Conservation (phyloP, 1,140 invertebrate species). For the Tyrophagus putrescentiae region DNA sequence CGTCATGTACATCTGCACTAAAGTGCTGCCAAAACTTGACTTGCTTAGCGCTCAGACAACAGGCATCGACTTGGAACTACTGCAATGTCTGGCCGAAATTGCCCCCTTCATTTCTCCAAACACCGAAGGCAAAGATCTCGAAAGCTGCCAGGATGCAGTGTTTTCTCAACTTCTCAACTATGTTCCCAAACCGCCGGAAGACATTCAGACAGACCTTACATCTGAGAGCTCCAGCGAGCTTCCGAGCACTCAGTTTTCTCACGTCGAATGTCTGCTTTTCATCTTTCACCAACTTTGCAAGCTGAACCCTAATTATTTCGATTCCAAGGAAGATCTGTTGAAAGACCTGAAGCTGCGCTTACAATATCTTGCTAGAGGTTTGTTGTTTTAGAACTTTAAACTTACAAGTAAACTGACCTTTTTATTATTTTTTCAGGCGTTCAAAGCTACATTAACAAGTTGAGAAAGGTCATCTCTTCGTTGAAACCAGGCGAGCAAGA, state of each 20-base stretch:
- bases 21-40: conserved; percentile 53
- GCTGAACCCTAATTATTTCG: conserved; percentile 61
- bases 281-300: conserved; percentile 73
- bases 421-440: conserved; percentile 35
- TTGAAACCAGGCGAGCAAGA: conserved; percentile 41
- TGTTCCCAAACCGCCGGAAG: conserved; percentile 55
- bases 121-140: conserved; percentile 46
- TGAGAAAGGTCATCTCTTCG: conserved; percentile 61
- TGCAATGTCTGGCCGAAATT: conserved; percentile 76
- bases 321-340: conserved; percentile 54
- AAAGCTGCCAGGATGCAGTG: conserved; percentile 53
- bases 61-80: conserved; percentile 47
- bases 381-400: not conserved
- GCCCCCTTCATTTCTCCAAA: conserved; percentile 40
- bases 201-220: conserved; percentile 37
- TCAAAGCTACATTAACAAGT: conserved; percentile 76
- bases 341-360: conserved; percentile 73
- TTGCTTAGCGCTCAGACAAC: conserved; percentile 25
- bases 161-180: conserved; percentile 54
- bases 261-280: conserved; percentile 81
- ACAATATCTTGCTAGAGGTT: conserved; percentile 74
- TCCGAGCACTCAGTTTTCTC: conserved; percentile 73
- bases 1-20: conserved; percentile 67
- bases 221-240: conserved; percentile 30
- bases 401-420: not conserved